phyloP scores from a whole-genome alignment of 2,888 invertebrate genomes.

The Synanthedon myopaeformis region DNA sequence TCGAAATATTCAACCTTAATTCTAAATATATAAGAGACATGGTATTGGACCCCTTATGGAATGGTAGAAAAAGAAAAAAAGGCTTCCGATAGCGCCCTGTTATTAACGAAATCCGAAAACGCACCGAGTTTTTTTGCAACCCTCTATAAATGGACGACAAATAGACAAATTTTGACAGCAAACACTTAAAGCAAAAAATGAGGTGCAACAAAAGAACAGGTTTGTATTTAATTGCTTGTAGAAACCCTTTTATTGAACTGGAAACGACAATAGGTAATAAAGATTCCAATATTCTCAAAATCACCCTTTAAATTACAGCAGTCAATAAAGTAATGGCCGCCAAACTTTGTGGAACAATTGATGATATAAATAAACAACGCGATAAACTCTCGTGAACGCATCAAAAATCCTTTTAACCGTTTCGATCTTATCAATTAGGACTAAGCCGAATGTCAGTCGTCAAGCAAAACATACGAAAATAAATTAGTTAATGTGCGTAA shows the following conservation, averaged over 20 bases:
- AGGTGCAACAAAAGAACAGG: constrained; percentile 28
- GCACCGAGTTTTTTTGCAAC: constrained; percentile 37
- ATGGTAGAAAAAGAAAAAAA: constrained; percentile 33
- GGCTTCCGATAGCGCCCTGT: constrained; percentile 63
- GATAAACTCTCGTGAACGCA: constrained; percentile 6
- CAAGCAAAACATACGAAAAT: constrained; percentile 48
- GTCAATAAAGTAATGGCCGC: constrained; percentile 12
- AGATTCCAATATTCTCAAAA: constrained; percentile 13
- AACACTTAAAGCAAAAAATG: constrained; percentile 40
- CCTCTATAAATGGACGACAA: constrained; percentile 58
- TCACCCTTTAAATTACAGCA: constrained; percentile 20
- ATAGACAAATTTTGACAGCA: constrained; percentile 62
- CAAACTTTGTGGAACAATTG: neutral
- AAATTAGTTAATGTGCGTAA: constrained; percentile 55
- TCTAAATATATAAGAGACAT: too few species aligned
- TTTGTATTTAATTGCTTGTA: constrained; percentile 30
- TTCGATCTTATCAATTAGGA: constrained; percentile 29
- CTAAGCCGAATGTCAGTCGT: constrained; percentile 35
- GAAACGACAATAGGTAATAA: constrained; percentile 5
- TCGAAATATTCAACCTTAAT: neutral
- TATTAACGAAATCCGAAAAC: constrained; percentile 64
- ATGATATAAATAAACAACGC: neutral
- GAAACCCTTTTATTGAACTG: constrained; percentile 22
- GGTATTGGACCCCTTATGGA: too few species aligned
- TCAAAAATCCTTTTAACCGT: constrained; percentile 31